These are phyloP conservation scores for Rotaria macrura DNA, from an alignment of 2,888 invertebrate genomes.

Conservation along the genomic window DNA sequence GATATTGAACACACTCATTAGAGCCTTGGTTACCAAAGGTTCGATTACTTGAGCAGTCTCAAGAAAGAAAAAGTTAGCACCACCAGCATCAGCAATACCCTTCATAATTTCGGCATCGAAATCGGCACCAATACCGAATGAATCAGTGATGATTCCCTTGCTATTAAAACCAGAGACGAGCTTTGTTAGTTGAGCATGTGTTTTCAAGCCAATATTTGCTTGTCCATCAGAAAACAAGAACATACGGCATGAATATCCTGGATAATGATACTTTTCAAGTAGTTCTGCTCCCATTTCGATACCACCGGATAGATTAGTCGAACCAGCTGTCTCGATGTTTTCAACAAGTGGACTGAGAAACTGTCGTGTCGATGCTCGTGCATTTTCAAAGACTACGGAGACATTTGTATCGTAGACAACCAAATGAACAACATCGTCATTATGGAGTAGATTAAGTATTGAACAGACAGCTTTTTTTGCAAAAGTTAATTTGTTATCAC, in stretches of 20 bases:
- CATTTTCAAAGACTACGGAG: background rate
- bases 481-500: background rate
- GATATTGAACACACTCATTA: background rate
- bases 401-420: background rate
- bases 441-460: background rate
- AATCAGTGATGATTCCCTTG: background rate
- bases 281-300: background rate
- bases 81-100: conserved; percentile 11
- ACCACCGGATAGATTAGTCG: background rate
- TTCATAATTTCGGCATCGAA: background rate
- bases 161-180: background rate
- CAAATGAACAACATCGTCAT: background rate
- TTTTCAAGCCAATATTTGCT: background rate
- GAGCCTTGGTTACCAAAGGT: background rate
- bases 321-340: background rate
- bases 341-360: background rate
- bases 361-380: background rate
- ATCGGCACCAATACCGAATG: conserved; percentile 11
- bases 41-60: background rate
- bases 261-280: background rate
- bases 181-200: background rate
- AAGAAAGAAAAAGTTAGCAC: background rate
- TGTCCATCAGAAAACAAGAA: background rate
- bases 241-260: background rate
- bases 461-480: background rate